Evolutionary conservation across 2,113 vertebrate genomes (phyloP).

Genomic region (Thinocorus orbignyianus): DNA sequence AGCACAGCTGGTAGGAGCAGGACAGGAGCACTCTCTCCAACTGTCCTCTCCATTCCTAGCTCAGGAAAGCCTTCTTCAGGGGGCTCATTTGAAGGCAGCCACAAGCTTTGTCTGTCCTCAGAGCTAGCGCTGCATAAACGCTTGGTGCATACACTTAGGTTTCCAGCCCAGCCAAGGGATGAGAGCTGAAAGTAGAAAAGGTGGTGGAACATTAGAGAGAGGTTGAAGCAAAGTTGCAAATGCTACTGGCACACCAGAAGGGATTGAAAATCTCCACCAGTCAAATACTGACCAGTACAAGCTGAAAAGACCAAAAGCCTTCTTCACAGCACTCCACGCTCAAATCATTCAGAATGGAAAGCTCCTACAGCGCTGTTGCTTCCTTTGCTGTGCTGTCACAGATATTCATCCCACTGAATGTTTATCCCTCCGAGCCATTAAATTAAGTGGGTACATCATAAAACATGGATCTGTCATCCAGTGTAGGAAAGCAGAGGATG

Average conservation of each 20-base stretch:
- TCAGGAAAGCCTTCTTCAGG: neutral
- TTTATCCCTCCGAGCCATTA: neutral
- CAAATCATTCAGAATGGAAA: neutral
- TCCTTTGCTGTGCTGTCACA: neutral
- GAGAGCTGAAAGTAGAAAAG: neutral
- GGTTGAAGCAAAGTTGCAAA: neutral
- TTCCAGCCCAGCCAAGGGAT: neutral
- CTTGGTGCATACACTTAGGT: neutral
- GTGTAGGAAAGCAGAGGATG: neutral
- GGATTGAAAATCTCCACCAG: neutral
- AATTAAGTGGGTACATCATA: neutral
- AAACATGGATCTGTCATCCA: neutral
- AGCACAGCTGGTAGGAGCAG: neutral
- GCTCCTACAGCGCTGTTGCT: neutral
- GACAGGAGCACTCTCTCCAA: neutral
- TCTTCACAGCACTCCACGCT: neutral
- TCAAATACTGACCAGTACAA: neutral
- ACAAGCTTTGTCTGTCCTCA: neutral
- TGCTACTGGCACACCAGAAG: neutral
- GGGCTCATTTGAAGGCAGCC: neutral
- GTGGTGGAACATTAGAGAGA: neutral
- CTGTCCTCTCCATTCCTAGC: neutral
- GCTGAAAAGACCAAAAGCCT: neutral
- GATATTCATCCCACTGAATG: neutral
- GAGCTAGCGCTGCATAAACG: rapidly evolving